Evolutionary conservation across 2,797 vertebrate genomes (phyloP), one percentile per base, ranked within the genome.

Genomic region (Coendou prehensilis): DNA sequence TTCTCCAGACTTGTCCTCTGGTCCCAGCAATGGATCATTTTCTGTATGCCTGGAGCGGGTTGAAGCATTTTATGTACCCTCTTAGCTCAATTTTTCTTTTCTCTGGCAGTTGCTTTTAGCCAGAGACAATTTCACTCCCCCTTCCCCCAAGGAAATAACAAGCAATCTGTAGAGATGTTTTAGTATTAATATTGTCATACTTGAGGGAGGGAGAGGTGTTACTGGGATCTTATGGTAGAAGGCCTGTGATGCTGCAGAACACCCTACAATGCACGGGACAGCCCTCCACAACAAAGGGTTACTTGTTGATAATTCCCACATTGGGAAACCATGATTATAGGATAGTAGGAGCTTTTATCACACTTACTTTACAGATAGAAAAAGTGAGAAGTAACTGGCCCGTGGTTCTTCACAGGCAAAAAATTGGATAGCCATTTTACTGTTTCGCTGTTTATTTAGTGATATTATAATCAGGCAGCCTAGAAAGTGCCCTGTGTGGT

Each of bases 61-160:
- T 1, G 63, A 50, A 81, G 47, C 71, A 47, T 56, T 92, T 75
- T 20, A 5, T n/a, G 57, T 52, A 33, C 10, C 30, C 47, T 61
- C 52, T 93, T 57, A 84, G 37, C 64, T 89, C 47, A 18, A 63
- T 94, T 91, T 64, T 94, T 89, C 26, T 13, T 45, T 13, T 45
- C 54, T 76, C 1, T 2, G 45, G 52, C 13, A 76, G n/a, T 85
- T 47, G 28, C 81, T 89, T 41, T 93, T 33, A 75, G 37, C 7
- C 8, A 71, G 56, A 0, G 6, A 52, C 2, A 22, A 75, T 67
- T 82, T 93, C 50, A 41, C 1, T 13, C 1, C 18, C 54, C 20
- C 3, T 9, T 9, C 6, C 17, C 4, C 1, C 22, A 13, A 52
- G 63, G 41, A 10, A 41, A 80, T 47, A 50, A 67, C 54, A 50